These are phyloP conservation scores for Lithobates sylvaticus DNA, from an alignment of 2,797 vertebrate genomes.

Conservation along the genomic window DNA sequence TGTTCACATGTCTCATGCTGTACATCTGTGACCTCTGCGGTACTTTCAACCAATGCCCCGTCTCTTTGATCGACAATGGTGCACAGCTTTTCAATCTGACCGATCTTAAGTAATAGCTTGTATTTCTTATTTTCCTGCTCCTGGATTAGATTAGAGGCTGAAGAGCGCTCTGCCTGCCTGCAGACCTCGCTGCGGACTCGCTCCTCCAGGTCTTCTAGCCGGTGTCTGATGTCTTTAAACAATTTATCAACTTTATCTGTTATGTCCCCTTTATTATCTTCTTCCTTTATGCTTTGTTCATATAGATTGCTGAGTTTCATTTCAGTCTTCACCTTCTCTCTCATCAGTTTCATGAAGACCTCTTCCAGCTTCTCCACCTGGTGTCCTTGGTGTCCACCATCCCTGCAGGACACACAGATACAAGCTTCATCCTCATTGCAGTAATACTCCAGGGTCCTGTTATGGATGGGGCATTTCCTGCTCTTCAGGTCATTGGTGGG, in stretches of 20 bases:
- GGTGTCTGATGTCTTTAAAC: background rate
- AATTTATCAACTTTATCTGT: background rate
- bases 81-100: background rate
- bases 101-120: background rate
- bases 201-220: slow-evolving; percentile 5
- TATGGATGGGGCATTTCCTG: background rate
- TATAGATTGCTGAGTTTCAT: background rate
- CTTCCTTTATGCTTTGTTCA: background rate
- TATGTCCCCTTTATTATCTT: background rate
- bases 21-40: background rate
- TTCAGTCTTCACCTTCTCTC: background rate
- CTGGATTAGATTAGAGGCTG: background rate
- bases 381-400: background rate
- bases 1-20: background rate
- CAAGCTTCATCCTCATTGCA: background rate
- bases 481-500: background rate
- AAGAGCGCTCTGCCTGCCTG: background rate
- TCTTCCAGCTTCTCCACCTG: background rate
- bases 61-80: background rate
- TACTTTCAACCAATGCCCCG: background rate
- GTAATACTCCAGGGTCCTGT: slow-evolving; percentile 12
- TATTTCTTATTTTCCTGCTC: background rate
- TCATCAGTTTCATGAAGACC: background rate
- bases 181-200: background rate
- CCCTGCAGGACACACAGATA: slow-evolving; percentile 9